phyloP scores from a whole-genome alignment of 2,797 vertebrate species.

The Gymnoscopelus microlampas region DNA sequence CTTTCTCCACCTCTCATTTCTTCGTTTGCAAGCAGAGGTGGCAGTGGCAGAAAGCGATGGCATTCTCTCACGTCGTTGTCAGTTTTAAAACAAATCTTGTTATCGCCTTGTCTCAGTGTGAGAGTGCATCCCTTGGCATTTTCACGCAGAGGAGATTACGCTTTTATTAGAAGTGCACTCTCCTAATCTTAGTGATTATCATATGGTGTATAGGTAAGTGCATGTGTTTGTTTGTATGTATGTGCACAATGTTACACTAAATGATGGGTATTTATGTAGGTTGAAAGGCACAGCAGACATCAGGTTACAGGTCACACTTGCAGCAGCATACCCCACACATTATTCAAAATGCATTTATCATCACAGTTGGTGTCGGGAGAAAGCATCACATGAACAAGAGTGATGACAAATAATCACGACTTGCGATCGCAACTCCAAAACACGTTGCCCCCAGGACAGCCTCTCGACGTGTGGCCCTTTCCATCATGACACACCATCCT shows the following conservation, averaged over 20 bases:
- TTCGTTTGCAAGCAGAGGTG: conserved; percentile 50
- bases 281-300: too few relatives aligned
- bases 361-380: too few relatives aligned
- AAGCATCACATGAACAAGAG: too few relatives aligned
- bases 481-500: too few relatives aligned
- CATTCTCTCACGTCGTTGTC: conserved; percentile 45
- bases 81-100: conserved; percentile 47
- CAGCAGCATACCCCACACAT: too few relatives aligned
- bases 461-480: too few relatives aligned
- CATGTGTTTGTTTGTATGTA: not conserved
- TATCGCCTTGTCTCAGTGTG: conserved; percentile 44
- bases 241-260: not conserved
- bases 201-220: not conserved
- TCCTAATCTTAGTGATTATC: conserved; percentile 16
- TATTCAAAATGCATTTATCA: too few relatives aligned
- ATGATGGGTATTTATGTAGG: not conserved
- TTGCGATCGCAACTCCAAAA: not conserved
- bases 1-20: conserved; percentile 31
- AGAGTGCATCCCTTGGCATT: conserved; percentile 27
- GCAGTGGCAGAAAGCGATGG: conserved; percentile 18
- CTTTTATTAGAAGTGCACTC: conserved; percentile 10
- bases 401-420: too few relatives aligned
- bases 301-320: too few relatives aligned
- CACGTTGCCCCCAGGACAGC: too few relatives aligned
- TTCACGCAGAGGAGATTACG: conserved; percentile 40